phyloP scores from a whole-genome alignment of 2,888 invertebrate species.

The Latrodectus hesperus region DNA sequence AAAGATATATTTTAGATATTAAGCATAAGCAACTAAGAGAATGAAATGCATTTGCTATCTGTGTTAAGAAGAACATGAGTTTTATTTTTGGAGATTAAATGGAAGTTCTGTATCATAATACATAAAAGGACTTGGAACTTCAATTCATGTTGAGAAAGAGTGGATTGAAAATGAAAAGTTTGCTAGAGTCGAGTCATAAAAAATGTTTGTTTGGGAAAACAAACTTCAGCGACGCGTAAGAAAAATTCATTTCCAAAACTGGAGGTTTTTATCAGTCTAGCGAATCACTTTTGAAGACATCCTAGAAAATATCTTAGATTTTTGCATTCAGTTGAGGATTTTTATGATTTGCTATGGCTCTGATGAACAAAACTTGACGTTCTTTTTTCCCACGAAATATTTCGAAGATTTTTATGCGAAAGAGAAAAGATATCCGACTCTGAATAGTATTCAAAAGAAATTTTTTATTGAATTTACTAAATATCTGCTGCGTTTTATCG shows the following conservation, averaged over 20 bases:
- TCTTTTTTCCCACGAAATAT: too few species aligned
- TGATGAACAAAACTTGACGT: constrained; percentile 1
- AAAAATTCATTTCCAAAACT: constrained; percentile 35
- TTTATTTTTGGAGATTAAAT: too few species aligned
- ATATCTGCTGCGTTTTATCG: too few species aligned
- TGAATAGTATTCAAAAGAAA: too few species aligned
- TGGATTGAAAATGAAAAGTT: constrained; percentile 24
- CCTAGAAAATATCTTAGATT: constrained; percentile 3
- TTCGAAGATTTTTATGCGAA: too few species aligned
- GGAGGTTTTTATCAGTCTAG: constrained; percentile 32
- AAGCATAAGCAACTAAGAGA: too few species aligned
- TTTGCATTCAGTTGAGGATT: background rate
- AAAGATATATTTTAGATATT: too few species aligned
- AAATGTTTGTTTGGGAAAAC: constrained; percentile 18
- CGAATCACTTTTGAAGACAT: constrained; percentile 31
- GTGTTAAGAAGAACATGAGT: too few species aligned
- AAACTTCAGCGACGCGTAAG: constrained; percentile 15
- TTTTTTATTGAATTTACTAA: too few species aligned
- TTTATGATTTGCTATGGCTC: constrained; percentile 12
- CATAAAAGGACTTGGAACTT: background rate
- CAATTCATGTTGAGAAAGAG: background rate
- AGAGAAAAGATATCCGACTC: too few species aligned
- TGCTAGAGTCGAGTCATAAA: constrained; percentile 17
- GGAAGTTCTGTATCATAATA: background rate
- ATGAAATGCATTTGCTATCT: too few species aligned